These are phyloP conservation scores for Tenebrosternarchus preto DNA, from an alignment of 2,113 vertebrate species.

Conservation along the genomic window DNA sequence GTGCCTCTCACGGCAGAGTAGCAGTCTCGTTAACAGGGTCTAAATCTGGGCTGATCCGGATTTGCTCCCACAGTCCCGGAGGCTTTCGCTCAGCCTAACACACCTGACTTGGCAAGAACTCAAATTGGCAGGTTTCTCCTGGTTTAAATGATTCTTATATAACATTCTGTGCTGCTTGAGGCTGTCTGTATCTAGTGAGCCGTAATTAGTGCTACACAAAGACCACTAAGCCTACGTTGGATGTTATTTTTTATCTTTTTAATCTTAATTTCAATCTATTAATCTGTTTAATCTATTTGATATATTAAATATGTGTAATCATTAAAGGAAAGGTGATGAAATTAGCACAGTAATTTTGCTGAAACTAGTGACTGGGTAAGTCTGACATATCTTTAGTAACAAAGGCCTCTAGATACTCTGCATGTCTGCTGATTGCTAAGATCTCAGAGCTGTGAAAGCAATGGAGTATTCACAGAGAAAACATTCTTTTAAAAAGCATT, in stretches of 20 bases:
- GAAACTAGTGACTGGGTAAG: background rate
- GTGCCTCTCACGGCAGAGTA: background rate
- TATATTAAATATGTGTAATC: background rate
- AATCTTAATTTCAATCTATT: no score
- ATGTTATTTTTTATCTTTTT: background rate
- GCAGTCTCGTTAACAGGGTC: background rate
- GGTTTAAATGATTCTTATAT: constrained; percentile 1
- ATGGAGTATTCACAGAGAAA: background rate
- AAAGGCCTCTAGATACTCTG: background rate
- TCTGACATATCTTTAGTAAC: background rate
- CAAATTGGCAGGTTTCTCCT: background rate
- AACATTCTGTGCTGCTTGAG: background rate
- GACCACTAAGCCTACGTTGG: background rate
- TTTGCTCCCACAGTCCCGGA: background rate
- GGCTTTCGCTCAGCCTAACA: background rate
- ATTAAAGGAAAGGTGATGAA: background rate
- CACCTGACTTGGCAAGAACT: background rate
- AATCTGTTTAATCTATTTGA: background rate
- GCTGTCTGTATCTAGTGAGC: background rate
- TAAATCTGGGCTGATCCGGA: background rate
- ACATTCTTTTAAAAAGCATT: background rate
- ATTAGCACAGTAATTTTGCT: background rate
- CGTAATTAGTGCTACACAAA: background rate
- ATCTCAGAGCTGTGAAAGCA: background rate
- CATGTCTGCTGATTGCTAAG: background rate